phyloP scores from a whole-genome alignment of 2,888 invertebrate species.

The Yponomeuta malinellus region DNA sequence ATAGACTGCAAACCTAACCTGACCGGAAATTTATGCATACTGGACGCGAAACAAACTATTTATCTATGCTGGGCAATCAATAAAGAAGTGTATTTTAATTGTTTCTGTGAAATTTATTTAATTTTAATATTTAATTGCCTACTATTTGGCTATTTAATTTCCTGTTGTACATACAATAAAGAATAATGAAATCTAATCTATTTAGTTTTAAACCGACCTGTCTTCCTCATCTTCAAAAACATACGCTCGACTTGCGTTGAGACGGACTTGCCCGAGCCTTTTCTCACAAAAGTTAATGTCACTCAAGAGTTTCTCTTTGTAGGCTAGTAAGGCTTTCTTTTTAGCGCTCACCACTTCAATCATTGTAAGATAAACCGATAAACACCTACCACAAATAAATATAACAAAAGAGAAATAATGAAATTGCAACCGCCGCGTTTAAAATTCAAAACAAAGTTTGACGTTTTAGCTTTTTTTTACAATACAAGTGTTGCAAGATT shows the following conservation, averaged over 20 bases:
- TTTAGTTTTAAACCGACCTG: conserved; percentile 30
- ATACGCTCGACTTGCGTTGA: conserved; percentile 10
- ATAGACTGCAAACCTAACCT: too few relatives aligned
- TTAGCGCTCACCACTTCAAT: conserved; percentile 16
- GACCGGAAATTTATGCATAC: too few relatives aligned
- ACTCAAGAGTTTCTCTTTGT: conserved; percentile 42
- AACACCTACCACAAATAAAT: neutral
- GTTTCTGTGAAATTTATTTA: too few relatives aligned
- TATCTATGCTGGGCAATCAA: too few relatives aligned
- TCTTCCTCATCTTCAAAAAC: conserved; percentile 24
- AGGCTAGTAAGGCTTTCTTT: conserved; percentile 28
- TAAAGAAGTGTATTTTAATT: too few relatives aligned
- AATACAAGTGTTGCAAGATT: neutral
- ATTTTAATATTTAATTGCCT: too few relatives aligned
- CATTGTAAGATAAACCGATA: conserved; percentile 4
- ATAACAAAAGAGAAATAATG: neutral
- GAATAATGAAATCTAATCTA: too few relatives aligned
- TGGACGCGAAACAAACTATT: too few relatives aligned
- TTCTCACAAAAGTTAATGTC: conserved; percentile 46
- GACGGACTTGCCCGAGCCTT: conserved; percentile 38
- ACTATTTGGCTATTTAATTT: too few relatives aligned
- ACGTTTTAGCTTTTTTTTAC: neutral
- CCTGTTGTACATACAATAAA: too few relatives aligned
- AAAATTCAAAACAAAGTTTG: neutral
- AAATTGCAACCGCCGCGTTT: neutral